These are phyloP conservation scores for Mystacornis crossleyi DNA, from an alignment of 2,113 vertebrate species.

Conservation along the genomic window DNA sequence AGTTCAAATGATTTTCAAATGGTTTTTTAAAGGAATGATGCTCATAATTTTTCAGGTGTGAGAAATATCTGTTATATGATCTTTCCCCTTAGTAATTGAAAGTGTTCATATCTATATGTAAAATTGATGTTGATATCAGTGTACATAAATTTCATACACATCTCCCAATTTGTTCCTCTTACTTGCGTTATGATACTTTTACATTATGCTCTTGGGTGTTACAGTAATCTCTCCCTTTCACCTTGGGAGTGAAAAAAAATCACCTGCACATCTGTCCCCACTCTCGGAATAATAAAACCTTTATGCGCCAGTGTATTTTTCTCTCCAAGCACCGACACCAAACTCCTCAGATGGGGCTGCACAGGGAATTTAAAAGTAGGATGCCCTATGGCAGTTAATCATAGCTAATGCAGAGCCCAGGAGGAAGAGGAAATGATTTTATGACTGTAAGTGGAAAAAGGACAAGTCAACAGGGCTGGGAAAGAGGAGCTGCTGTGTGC, in stretches of 20 bases:
- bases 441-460: background rate
- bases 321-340: background rate
- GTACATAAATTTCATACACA: background rate
- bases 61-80: background rate
- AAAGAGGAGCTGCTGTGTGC: background rate
- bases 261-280: background rate
- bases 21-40: background rate
- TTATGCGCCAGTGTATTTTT: background rate
- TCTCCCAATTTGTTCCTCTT: background rate
- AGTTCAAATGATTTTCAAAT: background rate
- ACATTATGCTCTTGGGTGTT: background rate
- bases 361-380: background rate
- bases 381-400: background rate
- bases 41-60: background rate
- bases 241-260: background rate
- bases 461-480: background rate
- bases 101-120: background rate
- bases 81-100: background rate
- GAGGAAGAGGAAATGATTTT: conserved; percentile 33
- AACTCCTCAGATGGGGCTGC: background rate
- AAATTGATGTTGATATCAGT: background rate
- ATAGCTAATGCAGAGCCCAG: background rate
- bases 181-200: background rate
- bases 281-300: background rate
- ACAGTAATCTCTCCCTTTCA: background rate